phyloP scores from a whole-genome alignment of 2,797 vertebrate species.

The Malurus leucopterus region DNA sequence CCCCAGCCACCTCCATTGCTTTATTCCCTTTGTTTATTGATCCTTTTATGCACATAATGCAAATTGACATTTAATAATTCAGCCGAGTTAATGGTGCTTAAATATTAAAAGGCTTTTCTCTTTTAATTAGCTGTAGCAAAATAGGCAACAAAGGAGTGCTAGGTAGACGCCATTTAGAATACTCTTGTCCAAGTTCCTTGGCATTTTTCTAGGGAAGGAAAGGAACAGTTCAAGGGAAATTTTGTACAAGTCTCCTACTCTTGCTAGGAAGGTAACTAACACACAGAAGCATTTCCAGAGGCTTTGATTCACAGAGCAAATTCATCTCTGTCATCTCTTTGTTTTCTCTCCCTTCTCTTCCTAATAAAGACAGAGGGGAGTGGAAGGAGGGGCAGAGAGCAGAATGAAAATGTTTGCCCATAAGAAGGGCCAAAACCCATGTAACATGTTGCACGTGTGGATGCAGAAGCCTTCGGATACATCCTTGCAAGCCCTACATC shows the following conservation, averaged over 20 bases:
- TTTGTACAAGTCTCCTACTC: neutral
- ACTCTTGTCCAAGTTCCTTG: neutral
- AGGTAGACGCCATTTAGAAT: conserved; percentile 35
- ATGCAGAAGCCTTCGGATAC: neutral
- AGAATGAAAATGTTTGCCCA: neutral
- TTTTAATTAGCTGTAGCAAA: conserved; percentile 68
- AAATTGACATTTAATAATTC: conserved; percentile 78
- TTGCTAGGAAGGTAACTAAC: neutral
- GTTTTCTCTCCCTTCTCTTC: neutral
- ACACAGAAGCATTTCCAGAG: neutral
- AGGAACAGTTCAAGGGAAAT: neutral
- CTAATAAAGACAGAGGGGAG: neutral
- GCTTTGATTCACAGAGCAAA: conserved; percentile 5
- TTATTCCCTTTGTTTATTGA: conserved; percentile 69
- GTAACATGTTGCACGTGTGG: neutral
- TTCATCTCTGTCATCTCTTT: conserved; percentile 23
- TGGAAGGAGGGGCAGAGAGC: neutral
- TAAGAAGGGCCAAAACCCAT: neutral
- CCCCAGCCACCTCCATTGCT: conserved; percentile 24
- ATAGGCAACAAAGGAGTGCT: conserved; percentile 51
- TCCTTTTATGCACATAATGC: conserved; percentile 72
- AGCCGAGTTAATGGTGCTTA: conserved; percentile 72
- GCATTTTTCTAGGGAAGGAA: neutral
- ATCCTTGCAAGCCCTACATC: neutral
- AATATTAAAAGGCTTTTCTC: conserved; percentile 74